Percentiles rank a stretch among this genome's conserved stretches.
Evolutionary conservation across 2,113 vertebrate genomes (phyloP).

Genomic region (Limnothrissa miodon): DNA sequence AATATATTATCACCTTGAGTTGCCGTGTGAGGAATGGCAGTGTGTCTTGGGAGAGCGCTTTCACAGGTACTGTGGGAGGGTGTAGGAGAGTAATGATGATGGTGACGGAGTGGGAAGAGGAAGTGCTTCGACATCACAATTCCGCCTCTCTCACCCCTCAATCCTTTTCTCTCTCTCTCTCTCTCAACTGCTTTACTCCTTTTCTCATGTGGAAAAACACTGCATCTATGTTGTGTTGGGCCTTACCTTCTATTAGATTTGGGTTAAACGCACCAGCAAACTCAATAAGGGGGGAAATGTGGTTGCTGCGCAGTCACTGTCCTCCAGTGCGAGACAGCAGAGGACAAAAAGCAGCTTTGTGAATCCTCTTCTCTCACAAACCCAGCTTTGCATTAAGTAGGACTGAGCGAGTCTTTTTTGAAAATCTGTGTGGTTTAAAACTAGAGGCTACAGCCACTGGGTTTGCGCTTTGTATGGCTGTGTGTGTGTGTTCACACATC

Average conservation of each 20-base stretch:
- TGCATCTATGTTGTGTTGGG: neutral
- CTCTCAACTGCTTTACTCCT: neutral
- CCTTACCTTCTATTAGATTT: slow-evolving; percentile 30
- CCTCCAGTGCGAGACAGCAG: neutral
- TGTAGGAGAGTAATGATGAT: slow-evolving; percentile 29
- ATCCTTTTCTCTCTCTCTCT: no score
- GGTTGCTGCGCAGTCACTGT: neutral
- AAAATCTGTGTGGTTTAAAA: slow-evolving; percentile 6
- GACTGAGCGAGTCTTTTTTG: neutral
- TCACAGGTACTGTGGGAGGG: slow-evolving; percentile 40
- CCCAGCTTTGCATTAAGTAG: slow-evolving; percentile 21
- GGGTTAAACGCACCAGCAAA: slow-evolving; percentile 24
- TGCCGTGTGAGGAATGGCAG: slow-evolving; percentile 33
- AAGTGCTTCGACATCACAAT: slow-evolving; percentile 13
- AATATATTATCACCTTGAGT: slow-evolving; percentile 12
- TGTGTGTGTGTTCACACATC: neutral
- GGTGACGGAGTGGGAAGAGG: slow-evolving; percentile 24
- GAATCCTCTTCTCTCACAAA: neutral
- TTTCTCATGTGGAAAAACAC: slow-evolving; percentile 16
- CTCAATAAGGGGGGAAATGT: slow-evolving; percentile 19
- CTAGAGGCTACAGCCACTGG: neutral
- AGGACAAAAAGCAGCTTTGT: slow-evolving; percentile 11
- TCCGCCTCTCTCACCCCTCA: neutral
- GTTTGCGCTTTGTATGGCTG: slow-evolving; percentile 9
- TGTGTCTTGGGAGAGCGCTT: slow-evolving; percentile 23